Conservation (phyloP, 23 tunicate species). For the Phallusia fumigata region DNA sequence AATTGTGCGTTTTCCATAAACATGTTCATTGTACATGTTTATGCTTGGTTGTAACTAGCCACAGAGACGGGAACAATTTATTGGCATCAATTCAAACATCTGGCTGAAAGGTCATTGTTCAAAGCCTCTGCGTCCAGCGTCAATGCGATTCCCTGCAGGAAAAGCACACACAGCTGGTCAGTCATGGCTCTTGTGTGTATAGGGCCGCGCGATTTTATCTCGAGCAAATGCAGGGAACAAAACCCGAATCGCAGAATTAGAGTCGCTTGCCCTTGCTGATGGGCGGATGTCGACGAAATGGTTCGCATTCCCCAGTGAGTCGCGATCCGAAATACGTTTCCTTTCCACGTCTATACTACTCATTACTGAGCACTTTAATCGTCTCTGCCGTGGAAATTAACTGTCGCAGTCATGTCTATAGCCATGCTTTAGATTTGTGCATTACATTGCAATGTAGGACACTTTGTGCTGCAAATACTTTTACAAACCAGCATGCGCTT, state of each 20-base stretch:
- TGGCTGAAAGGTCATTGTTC: slow-evolving; percentile 8
- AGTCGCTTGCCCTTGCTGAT: neutral
- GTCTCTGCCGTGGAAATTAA: neutral
- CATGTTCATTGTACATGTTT: too few species aligned
- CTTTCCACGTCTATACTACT: neutral
- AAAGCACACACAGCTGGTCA: slow-evolving; percentile 5
- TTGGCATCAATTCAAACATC: neutral
- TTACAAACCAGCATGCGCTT: too few species aligned
- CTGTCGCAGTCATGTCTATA: neutral
- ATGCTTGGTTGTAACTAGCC: too few species aligned
- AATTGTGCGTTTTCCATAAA: too few species aligned
- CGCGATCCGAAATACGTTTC: neutral
- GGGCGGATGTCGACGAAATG: neutral
- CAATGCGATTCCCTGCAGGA: too few species aligned
- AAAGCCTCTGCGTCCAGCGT: neutral
- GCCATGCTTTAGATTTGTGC: too few species aligned
- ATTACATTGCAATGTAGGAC: too few species aligned
- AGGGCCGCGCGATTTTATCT: too few species aligned
- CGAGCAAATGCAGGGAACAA: too few species aligned
- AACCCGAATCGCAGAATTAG: too few species aligned
- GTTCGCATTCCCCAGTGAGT: neutral
- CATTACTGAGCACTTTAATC: neutral
- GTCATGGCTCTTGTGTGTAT: neutral
- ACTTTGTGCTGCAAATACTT: too few species aligned
- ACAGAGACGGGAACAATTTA: neutral